Evolutionary conservation across 2,113 vertebrate species (phyloP).

Genomic region (Columbina picui): DNA sequence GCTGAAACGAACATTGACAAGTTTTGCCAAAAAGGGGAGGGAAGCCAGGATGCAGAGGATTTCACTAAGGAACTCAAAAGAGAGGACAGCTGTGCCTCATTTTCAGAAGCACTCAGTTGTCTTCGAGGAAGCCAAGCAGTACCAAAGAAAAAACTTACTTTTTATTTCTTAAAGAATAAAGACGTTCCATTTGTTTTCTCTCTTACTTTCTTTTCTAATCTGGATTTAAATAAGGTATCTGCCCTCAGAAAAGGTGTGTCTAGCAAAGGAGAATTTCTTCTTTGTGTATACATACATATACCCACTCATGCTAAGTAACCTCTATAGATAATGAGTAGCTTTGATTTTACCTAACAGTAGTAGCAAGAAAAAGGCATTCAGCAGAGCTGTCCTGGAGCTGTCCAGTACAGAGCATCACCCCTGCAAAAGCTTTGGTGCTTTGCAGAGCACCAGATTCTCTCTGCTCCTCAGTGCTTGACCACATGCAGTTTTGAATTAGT

Average conservation of each 20-base stretch:
- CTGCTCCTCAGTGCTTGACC: neutral
- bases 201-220: neutral
- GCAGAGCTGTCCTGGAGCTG: neutral
- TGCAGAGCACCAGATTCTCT: neutral
- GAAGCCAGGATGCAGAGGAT: neutral
- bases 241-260: neutral
- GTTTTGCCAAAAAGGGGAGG: conserved; percentile 5
- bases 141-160: neutral
- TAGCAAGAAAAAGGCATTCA: neutral
- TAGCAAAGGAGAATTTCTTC: neutral
- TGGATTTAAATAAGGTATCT: neutral
- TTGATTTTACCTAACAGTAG: neutral
- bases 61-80: neutral
- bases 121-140: neutral
- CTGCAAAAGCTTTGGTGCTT: neutral
- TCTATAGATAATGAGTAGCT: neutral
- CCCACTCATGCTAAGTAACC: neutral
- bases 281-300: neutral
- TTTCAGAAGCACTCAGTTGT: conserved; percentile 51
- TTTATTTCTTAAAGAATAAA: conserved; percentile 27
- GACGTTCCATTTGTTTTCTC: neutral
- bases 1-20: neutral
- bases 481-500: neutral
- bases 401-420: neutral
- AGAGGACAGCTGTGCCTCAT: conserved; percentile 45